These are phyloP conservation scores for Drosophila picticornis DNA, from an alignment of 2,888 invertebrate genomes.

Conservation along the genomic window DNA sequence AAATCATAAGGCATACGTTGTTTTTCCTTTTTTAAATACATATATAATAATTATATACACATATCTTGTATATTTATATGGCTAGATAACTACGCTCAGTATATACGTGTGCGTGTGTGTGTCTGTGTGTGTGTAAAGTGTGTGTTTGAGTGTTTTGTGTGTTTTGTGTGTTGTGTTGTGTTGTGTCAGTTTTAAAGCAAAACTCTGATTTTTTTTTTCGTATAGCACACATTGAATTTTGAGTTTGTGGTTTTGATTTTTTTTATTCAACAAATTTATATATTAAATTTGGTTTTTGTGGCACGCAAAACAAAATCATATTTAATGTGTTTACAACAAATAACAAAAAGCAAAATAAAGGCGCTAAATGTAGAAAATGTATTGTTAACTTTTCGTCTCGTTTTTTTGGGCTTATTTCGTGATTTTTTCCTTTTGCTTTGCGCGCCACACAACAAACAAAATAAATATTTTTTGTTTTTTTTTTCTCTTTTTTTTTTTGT, in stretches of 20 bases:
- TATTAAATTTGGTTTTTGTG: conserved; percentile 6
- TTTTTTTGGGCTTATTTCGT: conserved; percentile 1
- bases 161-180: background rate
- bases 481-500: background rate
- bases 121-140: conserved; percentile 29
- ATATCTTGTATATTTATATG: conserved; percentile 53
- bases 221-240: conserved; percentile 59
- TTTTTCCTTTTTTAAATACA: conserved; percentile 19
- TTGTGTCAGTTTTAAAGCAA: conserved; percentile 45
- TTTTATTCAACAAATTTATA: conserved; percentile 1
- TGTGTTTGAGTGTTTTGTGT: conserved; percentile 9
- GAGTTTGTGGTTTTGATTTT: conserved; percentile 24
- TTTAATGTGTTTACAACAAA: conserved; percentile 4
- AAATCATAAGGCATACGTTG: conserved; percentile 38
- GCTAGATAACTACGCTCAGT: conserved; percentile 68
- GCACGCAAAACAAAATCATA: conserved; percentile 43
- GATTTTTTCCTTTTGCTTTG: conserved; percentile 11
- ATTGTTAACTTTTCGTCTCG: conserved; percentile 12
- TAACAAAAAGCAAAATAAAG: conserved; percentile 13
- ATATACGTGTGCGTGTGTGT: conserved; percentile 38
- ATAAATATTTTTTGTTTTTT: conserved; percentile 23
- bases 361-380: conserved; percentile 19
- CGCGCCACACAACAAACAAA: conserved; percentile 42
- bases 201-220: conserved; percentile 12
- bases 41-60: conserved; percentile 33